Base-by-base conservation (phyloP, 2,888 invertebrate species). In the Microctonus hyperodae region DNA sequence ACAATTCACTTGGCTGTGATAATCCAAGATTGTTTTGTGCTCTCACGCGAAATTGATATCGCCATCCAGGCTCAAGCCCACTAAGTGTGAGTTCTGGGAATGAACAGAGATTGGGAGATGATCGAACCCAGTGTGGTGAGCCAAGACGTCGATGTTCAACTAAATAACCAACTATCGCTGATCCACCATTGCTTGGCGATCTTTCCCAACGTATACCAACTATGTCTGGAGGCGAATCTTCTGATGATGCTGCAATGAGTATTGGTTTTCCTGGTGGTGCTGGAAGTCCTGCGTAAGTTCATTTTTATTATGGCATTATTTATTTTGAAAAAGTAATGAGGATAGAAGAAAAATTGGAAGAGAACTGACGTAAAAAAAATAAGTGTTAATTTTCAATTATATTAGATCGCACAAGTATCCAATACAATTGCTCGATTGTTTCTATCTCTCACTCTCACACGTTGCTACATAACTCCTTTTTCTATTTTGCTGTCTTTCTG, bases 21-120 rank as follows among this genome's bases (percentile, higher is more conserved):
- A 90, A 86, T 1, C 98, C 98, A 31, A 94, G 91, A 37, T 92
- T 90, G 85, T 98, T 98, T 82, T 96, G 91, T 0, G 98, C 97
- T 66, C 92, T 91, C 16, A 97, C 93, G 67, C 98, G 89, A 87
- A 97, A 97, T 85, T 92, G 94, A 83, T 95, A 95, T 60, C 92
- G 88, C 88, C 93, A 92, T 64, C 94, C 95, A 0, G 94, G 94
- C 79, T 93, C 93, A 40, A 96, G 87, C 22, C 94, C 94, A 73
- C 91, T 90, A 48, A 96, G 88, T 55, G 92, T 89, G 35, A 94
- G 87, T 84, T 95, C 93, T 28, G 92, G 91, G 44, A 88, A 88
- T 35, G 87, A 85, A 28, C 93, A 91, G 3, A 92, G 87, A 20
- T 90, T 87, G 9, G 93, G 92, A 10, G 91, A 90, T 9, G 94